Percentiles rank a stretch among this genome's conserved stretches.
These are phyloP conservation scores for Ictidomys tridecemlineatus DNA, from an alignment of 2,113 vertebrate genomes.

Conservation along the genomic window DNA sequence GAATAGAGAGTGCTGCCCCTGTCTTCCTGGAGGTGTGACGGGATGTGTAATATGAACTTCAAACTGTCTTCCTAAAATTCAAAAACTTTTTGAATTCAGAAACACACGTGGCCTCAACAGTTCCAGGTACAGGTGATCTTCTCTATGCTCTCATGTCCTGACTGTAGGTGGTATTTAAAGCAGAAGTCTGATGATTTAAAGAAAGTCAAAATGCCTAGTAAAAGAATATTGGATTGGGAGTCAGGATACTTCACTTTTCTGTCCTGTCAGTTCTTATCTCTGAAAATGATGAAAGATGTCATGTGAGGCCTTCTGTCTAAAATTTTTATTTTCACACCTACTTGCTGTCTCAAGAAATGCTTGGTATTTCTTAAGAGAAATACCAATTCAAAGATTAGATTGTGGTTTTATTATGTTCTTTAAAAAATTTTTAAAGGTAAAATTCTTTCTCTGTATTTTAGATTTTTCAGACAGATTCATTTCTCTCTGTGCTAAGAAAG, in stretches of 20 bases:
- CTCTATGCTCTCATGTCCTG: not conserved
- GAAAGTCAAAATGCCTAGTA: not conserved
- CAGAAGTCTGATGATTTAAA: not conserved
- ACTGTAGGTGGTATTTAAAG: not conserved
- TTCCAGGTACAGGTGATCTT: not conserved
- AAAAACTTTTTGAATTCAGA: not conserved
- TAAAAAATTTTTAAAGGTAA: not conserved
- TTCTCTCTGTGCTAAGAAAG: not conserved
- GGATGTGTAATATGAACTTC: not conserved
- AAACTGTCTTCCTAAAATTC: not conserved
- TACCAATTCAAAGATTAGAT: not conserved
- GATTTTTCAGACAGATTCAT: not conserved
- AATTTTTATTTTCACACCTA: not conserved
- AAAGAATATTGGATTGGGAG: not conserved
- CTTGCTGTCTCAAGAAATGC: not conserved
- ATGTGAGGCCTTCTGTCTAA: not conserved
- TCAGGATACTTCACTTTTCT: not conserved
- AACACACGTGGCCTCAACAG: not conserved
- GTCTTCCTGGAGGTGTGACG: not conserved
- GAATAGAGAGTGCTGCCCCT: not conserved
- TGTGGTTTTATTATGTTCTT: not conserved
- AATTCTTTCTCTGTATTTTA: not conserved
- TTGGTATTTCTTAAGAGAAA: not conserved
- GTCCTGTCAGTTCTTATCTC: not conserved
- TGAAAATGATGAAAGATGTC: slow-evolving; percentile 2